Conservation (phyloP, 64 coral and sea anemone species). For the Pocillopora damicornis region DNA sequence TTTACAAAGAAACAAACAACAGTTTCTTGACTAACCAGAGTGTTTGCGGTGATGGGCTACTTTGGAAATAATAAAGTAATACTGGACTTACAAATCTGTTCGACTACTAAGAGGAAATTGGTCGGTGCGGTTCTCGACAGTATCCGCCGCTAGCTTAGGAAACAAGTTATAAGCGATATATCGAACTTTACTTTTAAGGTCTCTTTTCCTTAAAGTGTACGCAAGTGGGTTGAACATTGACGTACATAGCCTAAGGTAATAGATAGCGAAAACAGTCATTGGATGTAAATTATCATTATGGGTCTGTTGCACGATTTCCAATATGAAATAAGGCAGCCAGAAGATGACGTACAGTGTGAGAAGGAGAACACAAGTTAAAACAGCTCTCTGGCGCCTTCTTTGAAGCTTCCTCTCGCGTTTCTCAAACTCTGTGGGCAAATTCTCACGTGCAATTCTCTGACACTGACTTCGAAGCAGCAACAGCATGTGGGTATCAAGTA, state of each 20-base stretch:
- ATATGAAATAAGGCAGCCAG: constrained; percentile 57
- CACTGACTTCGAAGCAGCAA: constrained; percentile 39
- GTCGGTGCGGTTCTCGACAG: background rate
- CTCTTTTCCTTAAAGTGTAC: constrained; percentile 44
- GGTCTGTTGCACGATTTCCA: constrained; percentile 30
- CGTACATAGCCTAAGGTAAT: constrained; percentile 38
- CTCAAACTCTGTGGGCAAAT: background rate
- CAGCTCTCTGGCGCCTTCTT: constrained; percentile 12
- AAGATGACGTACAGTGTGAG: constrained; percentile 21
- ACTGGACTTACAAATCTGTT: background rate
- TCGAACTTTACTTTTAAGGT: constrained; percentile 16
- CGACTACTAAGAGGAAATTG: background rate
- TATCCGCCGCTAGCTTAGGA: background rate
- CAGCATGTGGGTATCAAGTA: constrained; percentile 42
- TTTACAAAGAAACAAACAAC: no score
- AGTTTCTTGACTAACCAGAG: no score
- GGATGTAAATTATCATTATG: background rate
- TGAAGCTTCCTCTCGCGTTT: constrained; percentile 8
- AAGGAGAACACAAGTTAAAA: constrained; percentile 19
- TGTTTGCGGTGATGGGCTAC: no score
- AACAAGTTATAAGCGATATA: background rate
- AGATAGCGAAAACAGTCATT: background rate
- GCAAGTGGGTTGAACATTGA: constrained; percentile 52
- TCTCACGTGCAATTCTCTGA: constrained; percentile 45
- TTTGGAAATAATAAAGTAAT: background rate